Evolutionary conservation across 92 coral and sea anemone species (phyloP), one percentile per base, ranked within the genome.

Genomic region (Zoanthus solanderi): DNA sequence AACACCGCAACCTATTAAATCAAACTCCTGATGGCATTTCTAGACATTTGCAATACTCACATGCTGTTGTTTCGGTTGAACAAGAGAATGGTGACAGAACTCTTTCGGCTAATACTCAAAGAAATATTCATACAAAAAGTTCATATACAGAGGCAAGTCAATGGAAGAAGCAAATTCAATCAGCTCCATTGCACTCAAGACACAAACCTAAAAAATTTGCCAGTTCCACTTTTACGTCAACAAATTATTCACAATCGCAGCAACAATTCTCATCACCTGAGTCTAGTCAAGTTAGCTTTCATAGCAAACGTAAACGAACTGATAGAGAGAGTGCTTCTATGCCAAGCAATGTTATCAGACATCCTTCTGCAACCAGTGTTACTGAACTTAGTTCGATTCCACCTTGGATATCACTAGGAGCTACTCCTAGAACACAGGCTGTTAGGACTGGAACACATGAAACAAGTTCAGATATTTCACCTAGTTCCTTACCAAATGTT

Each of bases 41-140:
- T 9, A 81, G 85, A 67, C 85, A 66, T 46, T 45, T 81, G 14
- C 85, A 45, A 67, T 81, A 65, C 44, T 81, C 85, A 46, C 73
- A 68, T 65, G 9, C 85, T 46, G 75, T 81, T 10, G 34, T 50
- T 34, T 50, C 81, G 9, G 23, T 23, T 31, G 75, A 81, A 48
- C 48, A 71, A 15, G 61, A 81, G 58, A 81, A 47, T 46, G 8
- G 17, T 18, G 12, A 11, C 29, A 65, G 75, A 67, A 44, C 34
- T 45, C 71, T 0, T 48, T 11, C 60, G 18, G 14, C 61, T 13
- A 18, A 4, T 32, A 58, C 31, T 81, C 75, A 79, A 29, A 79
- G 60, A 10, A 17, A 5, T 61, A 67, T 37, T 58, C n/a, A 12
- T 32, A 78, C 16, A 23, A 50, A 58, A 45, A 69, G 34, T 34